Conservation (phyloP, 2,797 vertebrate genomes). For the Micromesistius poutassou region DNA sequence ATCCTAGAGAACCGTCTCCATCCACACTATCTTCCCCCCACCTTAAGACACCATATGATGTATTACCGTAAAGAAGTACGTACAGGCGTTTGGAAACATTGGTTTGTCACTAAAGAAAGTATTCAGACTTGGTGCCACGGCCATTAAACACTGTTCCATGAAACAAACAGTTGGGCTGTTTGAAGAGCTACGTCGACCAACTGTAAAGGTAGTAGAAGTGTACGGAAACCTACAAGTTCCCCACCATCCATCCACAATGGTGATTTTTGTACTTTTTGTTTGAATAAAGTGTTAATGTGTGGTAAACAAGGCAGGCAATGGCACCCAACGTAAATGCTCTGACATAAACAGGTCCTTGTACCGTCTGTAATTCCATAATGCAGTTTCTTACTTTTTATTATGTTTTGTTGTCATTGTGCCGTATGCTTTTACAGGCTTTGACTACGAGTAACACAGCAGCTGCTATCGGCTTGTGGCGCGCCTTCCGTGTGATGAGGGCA, state of each 20-base stretch:
- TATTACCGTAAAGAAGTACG: too few species aligned
- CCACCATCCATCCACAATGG: not conserved
- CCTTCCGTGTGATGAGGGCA: not conserved
- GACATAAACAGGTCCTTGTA: too few species aligned
- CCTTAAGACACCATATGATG: too few species aligned
- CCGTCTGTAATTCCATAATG: not conserved
- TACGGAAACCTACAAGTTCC: not conserved
- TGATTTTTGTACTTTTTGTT: not conserved
- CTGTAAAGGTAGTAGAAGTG: not conserved
- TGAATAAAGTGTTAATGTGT: not conserved
- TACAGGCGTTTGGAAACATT: too few species aligned
- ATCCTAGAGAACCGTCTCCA: too few species aligned
- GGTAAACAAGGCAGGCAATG: not conserved
- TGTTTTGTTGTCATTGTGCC: not conserved
- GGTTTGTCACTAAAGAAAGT: not conserved
- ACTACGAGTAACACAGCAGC: not conserved
- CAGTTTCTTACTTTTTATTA: not conserved
- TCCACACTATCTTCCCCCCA: too few species aligned
- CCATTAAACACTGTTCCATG: not conserved
- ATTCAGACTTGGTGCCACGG: not conserved
- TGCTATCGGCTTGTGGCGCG: not conserved
- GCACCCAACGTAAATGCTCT: too few species aligned
- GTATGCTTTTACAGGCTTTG: not conserved
- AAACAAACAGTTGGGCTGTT: not conserved
- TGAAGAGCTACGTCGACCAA: not conserved